phyloP scores from a whole-genome alignment of 1,140 invertebrate genomes.

The Lepidostoma basale region DNA sequence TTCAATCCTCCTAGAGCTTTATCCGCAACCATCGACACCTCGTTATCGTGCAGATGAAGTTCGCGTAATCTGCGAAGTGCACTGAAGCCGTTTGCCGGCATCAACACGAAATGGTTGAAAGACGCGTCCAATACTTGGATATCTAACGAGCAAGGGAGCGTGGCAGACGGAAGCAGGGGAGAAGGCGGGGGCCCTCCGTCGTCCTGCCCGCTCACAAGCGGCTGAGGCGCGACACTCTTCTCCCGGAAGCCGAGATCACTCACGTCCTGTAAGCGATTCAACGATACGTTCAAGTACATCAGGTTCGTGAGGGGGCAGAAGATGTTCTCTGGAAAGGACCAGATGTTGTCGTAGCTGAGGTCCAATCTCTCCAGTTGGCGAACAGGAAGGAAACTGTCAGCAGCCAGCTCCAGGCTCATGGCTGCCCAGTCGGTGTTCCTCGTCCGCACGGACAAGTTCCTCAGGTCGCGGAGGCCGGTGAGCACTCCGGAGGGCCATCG shows the following conservation, averaged over 20 bases:
- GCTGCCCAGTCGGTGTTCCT: constrained; percentile 79
- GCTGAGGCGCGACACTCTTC: constrained; percentile 60
- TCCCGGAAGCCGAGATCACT: constrained; percentile 78
- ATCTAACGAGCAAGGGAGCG: constrained; percentile 73
- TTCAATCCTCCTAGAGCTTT: constrained; percentile 78
- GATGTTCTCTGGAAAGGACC: constrained; percentile 81
- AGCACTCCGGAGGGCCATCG: constrained; percentile 77
- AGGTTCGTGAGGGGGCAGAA: constrained; percentile 83
- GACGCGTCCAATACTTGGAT: constrained; percentile 84
- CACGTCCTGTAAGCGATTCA: constrained; percentile 84
- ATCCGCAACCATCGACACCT: constrained; percentile 84
- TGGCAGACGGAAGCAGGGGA: constrained; percentile 53
- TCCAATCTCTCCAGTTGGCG: constrained; percentile 81
- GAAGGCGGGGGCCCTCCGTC: constrained; percentile 52
- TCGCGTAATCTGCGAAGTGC: constrained; percentile 74
- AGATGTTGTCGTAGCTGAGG: constrained; percentile 86
- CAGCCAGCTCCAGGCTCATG: constrained; percentile 77
- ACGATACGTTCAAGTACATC: constrained; percentile 78
- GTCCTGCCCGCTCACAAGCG: constrained; percentile 66
- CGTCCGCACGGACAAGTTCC: constrained; percentile 81
- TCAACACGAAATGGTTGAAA: constrained; percentile 79
- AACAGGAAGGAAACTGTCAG: constrained; percentile 73
- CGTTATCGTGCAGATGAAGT: constrained; percentile 82
- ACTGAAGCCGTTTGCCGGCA: constrained; percentile 81
- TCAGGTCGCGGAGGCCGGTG: constrained; percentile 73